A percentile compares a stretch with the other conserved stretches of the same genome.
Conservation (phyloP, 2,888 invertebrate species). For the Suillia variegata region DNA sequence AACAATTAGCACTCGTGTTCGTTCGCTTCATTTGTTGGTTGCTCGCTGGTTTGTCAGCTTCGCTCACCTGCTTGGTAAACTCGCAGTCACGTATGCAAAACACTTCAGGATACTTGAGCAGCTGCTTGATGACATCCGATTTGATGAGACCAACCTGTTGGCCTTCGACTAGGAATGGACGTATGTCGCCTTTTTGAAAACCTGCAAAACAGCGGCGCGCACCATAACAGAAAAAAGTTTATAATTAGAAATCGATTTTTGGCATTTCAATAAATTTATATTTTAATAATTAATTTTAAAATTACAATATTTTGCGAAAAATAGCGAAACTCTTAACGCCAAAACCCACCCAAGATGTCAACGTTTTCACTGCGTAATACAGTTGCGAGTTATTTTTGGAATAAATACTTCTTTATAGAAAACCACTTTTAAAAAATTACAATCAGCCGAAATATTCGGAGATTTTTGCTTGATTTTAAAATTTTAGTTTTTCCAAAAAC, state of each 20-base stretch:
- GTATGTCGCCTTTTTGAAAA: conserved; percentile 77
- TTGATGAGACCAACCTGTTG: conserved; percentile 88
- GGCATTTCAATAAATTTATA: conserved; percentile 7
- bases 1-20: background rate
- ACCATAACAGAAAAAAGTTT: conserved; percentile 21
- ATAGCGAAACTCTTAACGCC: too few species aligned
- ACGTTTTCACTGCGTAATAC: too few species aligned
- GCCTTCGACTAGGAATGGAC: conserved; percentile 86
- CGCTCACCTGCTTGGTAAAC: conserved; percentile 53
- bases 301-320: background rate
- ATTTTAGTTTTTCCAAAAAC: too few species aligned
- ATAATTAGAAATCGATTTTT: conserved; percentile 27
- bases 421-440: too few species aligned
- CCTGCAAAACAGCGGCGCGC: conserved; percentile 69
- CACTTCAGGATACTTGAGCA: conserved; percentile 82
- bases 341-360: too few species aligned
- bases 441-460: too few species aligned
- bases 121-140: conserved; percentile 81
- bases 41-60: background rate
- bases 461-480: too few species aligned
- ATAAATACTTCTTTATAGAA: too few species aligned
- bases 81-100: conserved; percentile 60
- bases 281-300: background rate
- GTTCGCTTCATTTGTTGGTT: conserved; percentile 5
- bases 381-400: too few species aligned